Percentiles rank a stretch among this genome's conserved stretches.
phyloP scores from a whole-genome alignment of 2,113 vertebrate species.

The Eudorcas thomsonii region DNA sequence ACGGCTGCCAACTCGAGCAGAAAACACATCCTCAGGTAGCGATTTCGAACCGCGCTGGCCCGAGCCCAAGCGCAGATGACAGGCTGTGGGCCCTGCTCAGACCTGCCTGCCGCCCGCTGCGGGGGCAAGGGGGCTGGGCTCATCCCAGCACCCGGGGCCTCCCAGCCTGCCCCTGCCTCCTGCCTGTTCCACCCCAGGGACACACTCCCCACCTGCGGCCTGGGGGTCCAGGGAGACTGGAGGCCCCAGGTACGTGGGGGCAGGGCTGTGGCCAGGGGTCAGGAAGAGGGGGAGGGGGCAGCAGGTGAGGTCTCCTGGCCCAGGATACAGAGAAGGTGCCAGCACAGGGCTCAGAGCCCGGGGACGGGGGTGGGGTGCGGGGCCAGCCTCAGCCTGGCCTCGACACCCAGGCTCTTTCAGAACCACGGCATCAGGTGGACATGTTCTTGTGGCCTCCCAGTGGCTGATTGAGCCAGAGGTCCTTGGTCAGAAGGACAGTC shows the following conservation, averaged over 20 bases:
- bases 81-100: constrained; percentile 66
- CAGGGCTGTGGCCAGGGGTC: neutral
- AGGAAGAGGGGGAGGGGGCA: neutral
- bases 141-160: neutral
- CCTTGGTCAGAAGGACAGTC: accelerated
- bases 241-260: accelerated
- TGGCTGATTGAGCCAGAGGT: neutral
- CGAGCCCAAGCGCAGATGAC: constrained; percentile 59
- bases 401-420: neutral
- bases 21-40: constrained; percentile 77
- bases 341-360: neutral
- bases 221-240: neutral
- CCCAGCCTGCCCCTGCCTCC: constrained; percentile 12
- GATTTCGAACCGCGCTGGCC: constrained; percentile 60
- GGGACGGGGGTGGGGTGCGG: accelerated
- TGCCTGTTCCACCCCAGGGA: neutral
- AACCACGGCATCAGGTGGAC: neutral
- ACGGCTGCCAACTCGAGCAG: constrained; percentile 64
- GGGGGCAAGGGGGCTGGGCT: constrained; percentile 53
- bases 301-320: accelerated
- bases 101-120: constrained; percentile 56
- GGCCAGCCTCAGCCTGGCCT: too few species aligned
- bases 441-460: accelerated
- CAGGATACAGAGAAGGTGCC: accelerated
- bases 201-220: neutral